Evolutionary conservation across 2,888 invertebrate genomes (phyloP).

Genomic region (Conistra vaccinii): DNA sequence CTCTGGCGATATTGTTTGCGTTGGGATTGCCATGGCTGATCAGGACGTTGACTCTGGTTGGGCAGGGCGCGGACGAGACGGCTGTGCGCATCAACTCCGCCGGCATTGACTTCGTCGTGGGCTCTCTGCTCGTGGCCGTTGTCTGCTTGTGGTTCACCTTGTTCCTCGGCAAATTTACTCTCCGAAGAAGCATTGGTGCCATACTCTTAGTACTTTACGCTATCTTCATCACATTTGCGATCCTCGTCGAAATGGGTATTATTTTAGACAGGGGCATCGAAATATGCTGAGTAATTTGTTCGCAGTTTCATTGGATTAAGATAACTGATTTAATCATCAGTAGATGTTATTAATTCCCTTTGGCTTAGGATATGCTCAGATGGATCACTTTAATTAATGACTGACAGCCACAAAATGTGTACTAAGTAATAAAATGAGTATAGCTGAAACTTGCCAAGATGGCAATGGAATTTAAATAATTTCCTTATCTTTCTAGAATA

Average conservation of each 20-base stretch:
- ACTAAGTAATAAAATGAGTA: slow-evolving; percentile 21
- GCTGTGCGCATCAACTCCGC: slow-evolving; percentile 93
- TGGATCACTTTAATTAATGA: slow-evolving; percentile 29
- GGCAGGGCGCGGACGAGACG: slow-evolving; percentile 83
- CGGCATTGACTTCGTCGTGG: slow-evolving; percentile 95
- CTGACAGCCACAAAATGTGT: slow-evolving; percentile 5
- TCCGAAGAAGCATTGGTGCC: slow-evolving; percentile 93
- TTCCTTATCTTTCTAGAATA: neutral
- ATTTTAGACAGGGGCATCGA: slow-evolving; percentile 81
- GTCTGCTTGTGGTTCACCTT: slow-evolving; percentile 93
- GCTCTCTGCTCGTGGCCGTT: slow-evolving; percentile 94
- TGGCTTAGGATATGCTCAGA: slow-evolving; percentile 39
- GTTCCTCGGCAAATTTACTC: slow-evolving; percentile 92
- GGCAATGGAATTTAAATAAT: slow-evolving; percentile 23
- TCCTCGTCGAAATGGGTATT: slow-evolving; percentile 94
- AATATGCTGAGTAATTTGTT: slow-evolving; percentile 51
- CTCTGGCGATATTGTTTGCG: slow-evolving; percentile 95
- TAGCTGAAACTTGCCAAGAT: neutral
- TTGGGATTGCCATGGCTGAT: slow-evolving; percentile 96
- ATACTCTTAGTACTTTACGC: slow-evolving; percentile 92
- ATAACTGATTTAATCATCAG: slow-evolving; percentile 53
- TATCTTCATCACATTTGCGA: slow-evolving; percentile 94
- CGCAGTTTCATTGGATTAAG: slow-evolving; percentile 45
- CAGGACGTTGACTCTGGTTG: slow-evolving; percentile 91
- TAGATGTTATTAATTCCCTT: slow-evolving; percentile 47